These are phyloP conservation scores for Dicrostonyx torquatus DNA, from an alignment of 2,797 vertebrate species.

Conservation along the genomic window DNA sequence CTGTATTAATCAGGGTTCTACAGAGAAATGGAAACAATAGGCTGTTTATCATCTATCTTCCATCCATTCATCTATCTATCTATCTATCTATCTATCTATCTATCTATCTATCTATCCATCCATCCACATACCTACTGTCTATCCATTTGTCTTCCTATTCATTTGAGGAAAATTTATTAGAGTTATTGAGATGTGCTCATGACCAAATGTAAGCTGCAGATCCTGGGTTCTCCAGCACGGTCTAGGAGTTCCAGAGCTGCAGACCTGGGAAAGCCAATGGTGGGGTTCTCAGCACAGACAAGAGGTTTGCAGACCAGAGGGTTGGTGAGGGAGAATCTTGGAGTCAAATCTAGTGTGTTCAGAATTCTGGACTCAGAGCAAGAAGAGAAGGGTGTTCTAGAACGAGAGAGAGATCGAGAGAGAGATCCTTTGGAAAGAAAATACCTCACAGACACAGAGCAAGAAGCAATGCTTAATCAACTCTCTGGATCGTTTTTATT, in stretches of 20 bases:
- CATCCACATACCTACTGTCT: background rate
- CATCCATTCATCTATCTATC: background rate
- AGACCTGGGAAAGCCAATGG: background rate
- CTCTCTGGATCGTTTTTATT: background rate
- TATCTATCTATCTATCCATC: background rate
- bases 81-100: background rate
- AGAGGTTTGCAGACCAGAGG: background rate
- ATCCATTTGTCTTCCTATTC: background rate
- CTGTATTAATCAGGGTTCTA: background rate
- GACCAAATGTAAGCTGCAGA: background rate
- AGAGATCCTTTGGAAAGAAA: background rate
- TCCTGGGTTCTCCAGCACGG: background rate
- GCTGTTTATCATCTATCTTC: background rate
- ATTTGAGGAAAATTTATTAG: background rate
- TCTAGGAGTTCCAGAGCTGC: background rate
- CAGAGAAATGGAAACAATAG: background rate
- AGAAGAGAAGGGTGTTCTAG: background rate
- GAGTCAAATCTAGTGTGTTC: background rate
- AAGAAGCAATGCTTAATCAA: background rate
- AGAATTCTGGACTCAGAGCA: background rate
- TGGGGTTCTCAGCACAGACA: background rate
- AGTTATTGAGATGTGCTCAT: background rate
- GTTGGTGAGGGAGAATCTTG: background rate
- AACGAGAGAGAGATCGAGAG: background rate
- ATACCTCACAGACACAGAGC: background rate